Evolutionary conservation across 2,888 invertebrate species (phyloP).

Genomic region (Thymelicus sylvestris): DNA sequence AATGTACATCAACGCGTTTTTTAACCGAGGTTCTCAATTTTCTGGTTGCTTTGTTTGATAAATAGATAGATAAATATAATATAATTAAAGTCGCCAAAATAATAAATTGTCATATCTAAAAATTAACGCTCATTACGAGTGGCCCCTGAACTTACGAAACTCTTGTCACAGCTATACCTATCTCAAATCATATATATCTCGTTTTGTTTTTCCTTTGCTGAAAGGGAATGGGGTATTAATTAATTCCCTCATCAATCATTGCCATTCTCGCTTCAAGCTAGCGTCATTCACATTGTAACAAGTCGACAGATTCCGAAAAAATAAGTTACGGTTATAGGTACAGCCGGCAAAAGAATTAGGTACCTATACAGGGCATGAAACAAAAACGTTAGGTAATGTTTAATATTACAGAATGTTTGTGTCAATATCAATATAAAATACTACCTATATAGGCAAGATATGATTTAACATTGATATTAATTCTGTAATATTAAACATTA

Average conservation of each 20-base stretch:
- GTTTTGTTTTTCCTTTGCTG: constrained; percentile 64
- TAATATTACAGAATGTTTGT: too few species aligned
- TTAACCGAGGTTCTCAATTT: too few species aligned
- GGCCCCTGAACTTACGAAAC: constrained; percentile 29
- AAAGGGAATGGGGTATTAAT: constrained; percentile 69
- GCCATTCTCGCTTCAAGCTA: constrained; percentile 52
- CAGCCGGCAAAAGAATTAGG: too few species aligned
- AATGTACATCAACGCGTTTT: too few species aligned
- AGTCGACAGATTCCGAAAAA: constrained; percentile 49
- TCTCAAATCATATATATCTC: constrained; percentile 41
- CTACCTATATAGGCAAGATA: too few species aligned
- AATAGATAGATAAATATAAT: too few species aligned
- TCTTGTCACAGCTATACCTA: constrained; percentile 26
- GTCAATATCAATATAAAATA: too few species aligned
- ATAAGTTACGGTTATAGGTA: constrained; percentile 41
- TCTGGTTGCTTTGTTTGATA: too few species aligned
- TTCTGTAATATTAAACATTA: too few species aligned
- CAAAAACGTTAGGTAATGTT: too few species aligned
- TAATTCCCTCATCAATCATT: constrained; percentile 60
- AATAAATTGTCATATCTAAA: not conserved
- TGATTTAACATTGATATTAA: too few species aligned
- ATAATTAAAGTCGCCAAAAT: not conserved
- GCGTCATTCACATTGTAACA: constrained; percentile 57
- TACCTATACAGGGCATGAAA: too few species aligned
- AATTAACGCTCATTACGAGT: constrained; percentile 2